These are phyloP conservation scores for Pyrrhosoma nymphula DNA, from an alignment of 2,888 invertebrate genomes.

Conservation along the genomic window DNA sequence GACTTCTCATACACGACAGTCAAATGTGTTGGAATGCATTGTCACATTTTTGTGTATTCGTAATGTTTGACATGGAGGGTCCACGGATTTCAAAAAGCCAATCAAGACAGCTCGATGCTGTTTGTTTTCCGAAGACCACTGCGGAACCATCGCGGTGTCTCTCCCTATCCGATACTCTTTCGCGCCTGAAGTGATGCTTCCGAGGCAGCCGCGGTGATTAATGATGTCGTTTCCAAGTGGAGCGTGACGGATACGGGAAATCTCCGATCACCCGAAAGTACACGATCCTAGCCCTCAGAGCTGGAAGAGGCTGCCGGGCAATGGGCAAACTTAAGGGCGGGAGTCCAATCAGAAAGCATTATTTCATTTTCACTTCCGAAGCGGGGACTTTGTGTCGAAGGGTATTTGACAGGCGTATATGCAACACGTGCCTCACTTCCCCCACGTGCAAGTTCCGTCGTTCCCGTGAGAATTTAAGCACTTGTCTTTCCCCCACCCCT, in stretches of 20 bases:
- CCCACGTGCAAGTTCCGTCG: neutral
- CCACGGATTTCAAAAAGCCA: neutral
- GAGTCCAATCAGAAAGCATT: too few species aligned
- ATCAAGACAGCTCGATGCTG: neutral
- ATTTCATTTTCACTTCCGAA: too few species aligned
- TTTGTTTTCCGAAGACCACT: neutral
- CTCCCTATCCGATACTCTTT: neutral
- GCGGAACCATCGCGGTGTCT: neutral
- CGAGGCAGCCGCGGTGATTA: neutral
- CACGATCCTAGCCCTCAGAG: neutral
- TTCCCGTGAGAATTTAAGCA: neutral
- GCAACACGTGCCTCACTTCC: neutral
- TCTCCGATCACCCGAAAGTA: slow-evolving; percentile 14
- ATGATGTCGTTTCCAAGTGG: neutral
- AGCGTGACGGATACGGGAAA: neutral
- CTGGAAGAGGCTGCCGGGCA: neutral
- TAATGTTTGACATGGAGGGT: too few species aligned
- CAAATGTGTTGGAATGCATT: too few species aligned
- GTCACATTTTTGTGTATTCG: too few species aligned
- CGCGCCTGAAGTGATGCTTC: neutral
- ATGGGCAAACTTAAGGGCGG: neutral
- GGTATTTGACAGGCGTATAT: neutral
- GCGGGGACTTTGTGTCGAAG: neutral
- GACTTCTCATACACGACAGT: too few species aligned
- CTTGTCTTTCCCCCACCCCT: neutral